Evolutionary conservation across 2,797 vertebrate genomes (phyloP).

Genomic region (Pangasius djambal): DNA sequence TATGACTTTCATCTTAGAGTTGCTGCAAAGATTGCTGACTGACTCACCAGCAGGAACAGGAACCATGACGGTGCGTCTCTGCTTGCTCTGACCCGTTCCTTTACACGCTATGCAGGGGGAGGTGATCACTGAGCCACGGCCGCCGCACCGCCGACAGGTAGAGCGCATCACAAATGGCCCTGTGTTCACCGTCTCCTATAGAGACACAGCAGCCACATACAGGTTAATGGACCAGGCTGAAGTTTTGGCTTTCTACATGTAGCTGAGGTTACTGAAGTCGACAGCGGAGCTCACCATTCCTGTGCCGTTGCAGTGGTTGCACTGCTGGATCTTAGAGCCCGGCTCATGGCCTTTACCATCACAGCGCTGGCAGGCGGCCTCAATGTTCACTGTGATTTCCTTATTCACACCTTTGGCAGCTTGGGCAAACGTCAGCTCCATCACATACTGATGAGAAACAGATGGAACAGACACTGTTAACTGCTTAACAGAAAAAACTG

Average conservation of each 20-base stretch:
- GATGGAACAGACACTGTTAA: not conserved
- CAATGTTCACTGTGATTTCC: slow-evolving; percentile 86
- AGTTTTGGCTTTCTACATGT: not conserved
- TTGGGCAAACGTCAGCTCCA: slow-evolving; percentile 95
- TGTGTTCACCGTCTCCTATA: slow-evolving; percentile 93
- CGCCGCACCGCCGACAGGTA: slow-evolving; percentile 88
- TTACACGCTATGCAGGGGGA: slow-evolving; percentile 83
- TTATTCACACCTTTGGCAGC: slow-evolving; percentile 98
- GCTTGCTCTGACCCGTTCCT: slow-evolving; percentile 90
- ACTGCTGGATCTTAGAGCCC: slow-evolving; percentile 89
- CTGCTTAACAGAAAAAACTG: not conserved
- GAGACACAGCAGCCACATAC: not conserved
- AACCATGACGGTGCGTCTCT: slow-evolving; percentile 87
- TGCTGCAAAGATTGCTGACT: no score
- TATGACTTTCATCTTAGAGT: not conserved
- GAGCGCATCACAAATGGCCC: slow-evolving; percentile 98
- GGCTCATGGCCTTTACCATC: slow-evolving; percentile 90
- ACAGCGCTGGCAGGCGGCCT: slow-evolving; percentile 86
- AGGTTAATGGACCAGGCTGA: not conserved
- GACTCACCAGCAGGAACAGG: slow-evolving; percentile 93
- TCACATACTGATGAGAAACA: slow-evolving; percentile 80
- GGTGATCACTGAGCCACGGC: slow-evolving; percentile 86
- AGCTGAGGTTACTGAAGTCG: not conserved
- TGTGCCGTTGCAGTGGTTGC: slow-evolving; percentile 88
- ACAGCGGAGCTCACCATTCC: slow-evolving; percentile 86